phyloP scores from a whole-genome alignment of 2,797 vertebrate genomes.

The Myotis myotis region DNA sequence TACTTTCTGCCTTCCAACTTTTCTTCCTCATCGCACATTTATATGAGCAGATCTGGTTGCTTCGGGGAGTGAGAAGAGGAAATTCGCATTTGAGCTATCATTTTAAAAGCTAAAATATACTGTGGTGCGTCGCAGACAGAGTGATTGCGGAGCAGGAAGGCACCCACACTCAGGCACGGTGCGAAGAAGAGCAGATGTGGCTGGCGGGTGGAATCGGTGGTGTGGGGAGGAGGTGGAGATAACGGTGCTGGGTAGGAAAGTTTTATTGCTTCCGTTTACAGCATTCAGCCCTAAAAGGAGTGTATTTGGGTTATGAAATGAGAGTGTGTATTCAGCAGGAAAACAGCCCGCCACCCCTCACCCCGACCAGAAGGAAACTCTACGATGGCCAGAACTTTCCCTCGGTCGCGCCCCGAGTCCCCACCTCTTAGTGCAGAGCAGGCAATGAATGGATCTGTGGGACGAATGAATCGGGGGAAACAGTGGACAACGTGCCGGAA shows the following conservation, averaged over 20 bases:
- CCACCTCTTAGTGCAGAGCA: not conserved
- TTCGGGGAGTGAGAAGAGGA: not conserved
- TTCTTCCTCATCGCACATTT: not conserved
- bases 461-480: not conserved
- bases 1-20: not conserved
- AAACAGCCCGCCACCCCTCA: not conserved
- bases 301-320: not conserved
- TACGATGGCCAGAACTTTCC: not conserved
- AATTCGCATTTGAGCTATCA: slow-evolving; percentile 38
- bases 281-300: not conserved
- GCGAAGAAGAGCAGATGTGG: slow-evolving; percentile 1
- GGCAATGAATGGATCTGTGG: not conserved
- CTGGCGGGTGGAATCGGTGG: not conserved
- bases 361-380: not conserved
- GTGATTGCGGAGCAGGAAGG: slow-evolving; percentile 24
- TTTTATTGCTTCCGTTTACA: slow-evolving; percentile 57
- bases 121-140: not conserved
- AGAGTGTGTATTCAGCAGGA: not conserved
- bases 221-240: slow-evolving; percentile 51
- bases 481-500: not conserved
- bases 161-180: not conserved
- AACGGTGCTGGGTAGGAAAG: slow-evolving; percentile 71
- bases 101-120: slow-evolving; percentile 20
- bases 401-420: too few species aligned
- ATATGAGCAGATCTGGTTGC: not conserved